Evolutionary conservation across 2,888 invertebrate species (phyloP).

Genomic region (Heliconius cydno): DNA sequence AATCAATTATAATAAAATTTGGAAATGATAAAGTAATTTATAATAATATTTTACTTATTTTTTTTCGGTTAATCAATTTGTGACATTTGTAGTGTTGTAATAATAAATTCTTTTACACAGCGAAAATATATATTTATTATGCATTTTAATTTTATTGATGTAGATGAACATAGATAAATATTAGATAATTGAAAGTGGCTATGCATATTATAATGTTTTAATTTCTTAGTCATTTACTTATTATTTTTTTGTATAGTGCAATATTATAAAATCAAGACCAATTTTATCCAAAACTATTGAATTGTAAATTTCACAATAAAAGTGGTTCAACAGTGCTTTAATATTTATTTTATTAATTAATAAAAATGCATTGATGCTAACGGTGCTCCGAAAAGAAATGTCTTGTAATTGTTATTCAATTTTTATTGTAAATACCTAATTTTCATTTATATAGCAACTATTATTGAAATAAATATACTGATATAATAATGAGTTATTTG

Average conservation of each 20-base stretch:
- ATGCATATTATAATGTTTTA: not conserved
- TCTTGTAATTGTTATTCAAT: slow-evolving; percentile 36
- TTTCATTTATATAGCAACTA: slow-evolving; percentile 40
- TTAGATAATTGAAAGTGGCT: not conserved
- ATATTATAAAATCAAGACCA: slow-evolving; percentile 13
- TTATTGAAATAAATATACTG: slow-evolving; percentile 43
- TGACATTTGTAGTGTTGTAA: not conserved
- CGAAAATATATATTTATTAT: not conserved
- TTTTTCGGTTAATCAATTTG: not conserved
- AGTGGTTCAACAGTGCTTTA: slow-evolving; percentile 12
- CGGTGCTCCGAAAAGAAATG: slow-evolving; percentile 37
- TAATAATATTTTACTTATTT: not conserved
- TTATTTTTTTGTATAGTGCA: slow-evolving; percentile 1
- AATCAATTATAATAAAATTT: not conserved
- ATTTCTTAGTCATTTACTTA: not conserved
- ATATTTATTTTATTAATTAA: not conserved
- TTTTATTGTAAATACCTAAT: slow-evolving; percentile 45
- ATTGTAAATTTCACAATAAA: not conserved
- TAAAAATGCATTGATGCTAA: slow-evolving; percentile 11
- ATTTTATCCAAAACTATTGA: slow-evolving; percentile 13
- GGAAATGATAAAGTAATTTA: not conserved
- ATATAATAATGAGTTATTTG: slow-evolving; percentile 26
- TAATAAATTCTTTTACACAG: not conserved
- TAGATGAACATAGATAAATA: not conserved
- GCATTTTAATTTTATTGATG: slow-evolving; percentile 7